phyloP scores from a whole-genome alignment of 1,140 invertebrate species.

The Drosophila chauvacae region DNA sequence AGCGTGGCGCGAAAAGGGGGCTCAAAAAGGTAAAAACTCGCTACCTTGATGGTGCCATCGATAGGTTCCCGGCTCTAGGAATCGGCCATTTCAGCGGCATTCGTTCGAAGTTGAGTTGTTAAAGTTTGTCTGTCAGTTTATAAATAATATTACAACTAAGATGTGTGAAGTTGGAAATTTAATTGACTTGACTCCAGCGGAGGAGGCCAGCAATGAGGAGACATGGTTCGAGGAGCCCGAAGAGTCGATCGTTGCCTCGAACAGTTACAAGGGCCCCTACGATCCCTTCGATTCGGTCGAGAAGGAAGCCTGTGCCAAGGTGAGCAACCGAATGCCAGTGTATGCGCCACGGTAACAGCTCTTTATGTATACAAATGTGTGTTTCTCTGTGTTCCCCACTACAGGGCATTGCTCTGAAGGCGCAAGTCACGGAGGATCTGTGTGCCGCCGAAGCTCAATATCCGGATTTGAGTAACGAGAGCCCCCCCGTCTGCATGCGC shows the following conservation, averaged over 20 bases:
- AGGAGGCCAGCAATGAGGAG: slow-evolving; percentile 49
- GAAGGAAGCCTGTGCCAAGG: slow-evolving; percentile 75
- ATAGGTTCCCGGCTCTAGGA: background rate
- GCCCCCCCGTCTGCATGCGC: slow-evolving; percentile 53
- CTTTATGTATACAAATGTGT: slow-evolving; percentile 1
- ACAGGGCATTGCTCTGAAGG: slow-evolving; percentile 37
- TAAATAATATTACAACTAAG: background rate
- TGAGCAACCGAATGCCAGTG: slow-evolving; percentile 21
- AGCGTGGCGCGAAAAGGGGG: background rate
- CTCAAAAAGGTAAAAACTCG: too few relatives aligned
- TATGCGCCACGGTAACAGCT: background rate
- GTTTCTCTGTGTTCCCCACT: background rate
- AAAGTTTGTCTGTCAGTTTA: slow-evolving; percentile 11
- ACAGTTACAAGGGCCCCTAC: slow-evolving; percentile 60
- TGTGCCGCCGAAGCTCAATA: background rate
- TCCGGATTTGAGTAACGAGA: slow-evolving; percentile 53
- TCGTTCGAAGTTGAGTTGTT: slow-evolving; percentile 33
- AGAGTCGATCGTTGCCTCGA: slow-evolving; percentile 9
- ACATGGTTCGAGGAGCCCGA: slow-evolving; percentile 26
- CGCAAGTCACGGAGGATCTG: slow-evolving; percentile 4
- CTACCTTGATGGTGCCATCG: background rate
- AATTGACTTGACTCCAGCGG: slow-evolving; percentile 56
- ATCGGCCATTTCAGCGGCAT: slow-evolving; percentile 4
- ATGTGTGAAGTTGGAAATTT: slow-evolving; percentile 63
- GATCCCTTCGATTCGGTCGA: slow-evolving; percentile 77